Evolutionary conservation across 2,888 invertebrate species (phyloP).

Genomic region (Leptinotarsa rubiginosa): DNA sequence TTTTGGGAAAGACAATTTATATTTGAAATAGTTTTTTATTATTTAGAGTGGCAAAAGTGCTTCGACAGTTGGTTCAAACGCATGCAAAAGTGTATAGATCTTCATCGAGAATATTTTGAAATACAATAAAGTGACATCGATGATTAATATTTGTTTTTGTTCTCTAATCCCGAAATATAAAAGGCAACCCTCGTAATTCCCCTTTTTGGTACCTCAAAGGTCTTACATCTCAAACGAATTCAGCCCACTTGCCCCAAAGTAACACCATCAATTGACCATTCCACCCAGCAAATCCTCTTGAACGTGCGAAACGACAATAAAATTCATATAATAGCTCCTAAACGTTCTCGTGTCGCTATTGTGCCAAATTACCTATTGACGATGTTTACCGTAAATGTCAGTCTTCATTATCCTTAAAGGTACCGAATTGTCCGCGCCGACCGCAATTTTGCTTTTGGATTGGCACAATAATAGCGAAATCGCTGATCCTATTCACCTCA

Average conservation of each 20-base stretch:
- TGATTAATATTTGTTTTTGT: too few species aligned
- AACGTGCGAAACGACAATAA: slow-evolving; percentile 12
- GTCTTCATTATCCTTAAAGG: slow-evolving; percentile 30
- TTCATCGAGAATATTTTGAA: too few species aligned
- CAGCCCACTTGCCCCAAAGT: background rate
- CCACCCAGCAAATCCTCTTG: background rate
- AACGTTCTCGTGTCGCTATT: slow-evolving; percentile 34
- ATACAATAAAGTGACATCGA: too few species aligned
- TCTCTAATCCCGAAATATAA: too few species aligned
- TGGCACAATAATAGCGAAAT: slow-evolving; percentile 42
- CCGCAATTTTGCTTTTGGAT: slow-evolving; percentile 39
- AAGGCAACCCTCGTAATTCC: too few species aligned
- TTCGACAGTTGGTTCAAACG: too few species aligned
- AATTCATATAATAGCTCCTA: slow-evolving; percentile 23
- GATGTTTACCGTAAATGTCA: slow-evolving; percentile 35
- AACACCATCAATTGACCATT: slow-evolving; percentile 9
- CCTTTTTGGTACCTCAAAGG: background rate
- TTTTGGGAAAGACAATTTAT: too few species aligned
- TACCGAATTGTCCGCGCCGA: slow-evolving; percentile 22
- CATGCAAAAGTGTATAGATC: too few species aligned
- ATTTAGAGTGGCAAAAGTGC: too few species aligned
- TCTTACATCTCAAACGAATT: background rate
- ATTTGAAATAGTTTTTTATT: too few species aligned
- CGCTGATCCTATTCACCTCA: slow-evolving; percentile 42
- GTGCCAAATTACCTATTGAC: slow-evolving; percentile 36